Evolutionary conservation across 2,113 vertebrate species (phyloP), one percentile per base, ranked within the genome.

Genomic region (Taxidea taxus): DNA sequence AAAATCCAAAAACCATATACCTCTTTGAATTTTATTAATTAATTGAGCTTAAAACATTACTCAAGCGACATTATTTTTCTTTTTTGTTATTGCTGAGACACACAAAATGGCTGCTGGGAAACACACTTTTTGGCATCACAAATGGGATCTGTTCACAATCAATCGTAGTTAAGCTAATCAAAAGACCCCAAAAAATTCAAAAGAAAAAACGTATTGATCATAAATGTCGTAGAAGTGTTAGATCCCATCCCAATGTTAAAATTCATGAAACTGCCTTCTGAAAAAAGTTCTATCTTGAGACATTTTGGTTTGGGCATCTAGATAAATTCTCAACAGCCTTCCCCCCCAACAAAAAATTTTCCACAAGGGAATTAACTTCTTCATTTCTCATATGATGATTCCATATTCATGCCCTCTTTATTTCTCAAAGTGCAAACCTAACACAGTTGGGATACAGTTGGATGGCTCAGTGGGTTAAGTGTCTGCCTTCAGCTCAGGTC

Each of bases 11-110:
- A 92, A 58, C 7, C 31, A 87, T 58, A 91, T 4, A 80, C 39
- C 1, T 54, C 34, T 25, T 82, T 92, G 39, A 85, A 90, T 92
- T 94, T 93, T 95, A 62, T 74, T 86, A 78, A 92, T 80, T 51
- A 86, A 20, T 7, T 75, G 27, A 56, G 15, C 68, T 97, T 89
- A 91, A 92, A 91, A 49, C 37, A 88, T 56, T 70, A 62, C 23
- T 74, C 10, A 2, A 83, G 74, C 7, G 66, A 64, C 31, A 84
- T 62, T 94, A 18, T 47, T 92, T 90, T 96, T 66, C 11, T 8
- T 90, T 74, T 1, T 44, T 58, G 13, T 72, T 68, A 47, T 75
- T 84, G n/a, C 37, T 78, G 80, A 93, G 31, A 29, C 34, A 49
- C 77, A 64, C 47, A 66, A 51, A 93, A 60, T 16, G 27, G 47